Evolutionary conservation across 2,113 vertebrate genomes (phyloP), one percentile per base, ranked within the genome.

Genomic region (Oncorhynchus tshawytscha): DNA sequence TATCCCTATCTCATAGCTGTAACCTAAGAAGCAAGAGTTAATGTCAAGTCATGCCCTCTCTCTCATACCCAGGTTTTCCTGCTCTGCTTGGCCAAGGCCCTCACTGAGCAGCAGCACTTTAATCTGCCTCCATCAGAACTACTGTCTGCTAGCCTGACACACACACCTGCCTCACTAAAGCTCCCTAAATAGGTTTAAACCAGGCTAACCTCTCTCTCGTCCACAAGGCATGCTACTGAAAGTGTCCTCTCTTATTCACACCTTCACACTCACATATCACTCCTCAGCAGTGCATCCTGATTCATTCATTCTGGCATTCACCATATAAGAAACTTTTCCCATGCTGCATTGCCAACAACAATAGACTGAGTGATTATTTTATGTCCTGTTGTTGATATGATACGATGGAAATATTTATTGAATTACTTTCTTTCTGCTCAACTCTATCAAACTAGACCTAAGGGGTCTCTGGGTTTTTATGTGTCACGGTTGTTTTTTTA

Each of bases 1-100:
- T 59, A 22, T 45, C 67, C 48, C 62, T 57, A 25, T 51, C 15
- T 45, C 39, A 45, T 45, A 45, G 72, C 54, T 65, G 67, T 31
- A 74, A 74, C 20, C 24, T 27, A 49, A 79, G 45, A 39, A 31
- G 67, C 31, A 3, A 70, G 72, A 71, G 60, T 72, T 65, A 48
- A 70, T 74, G 34, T 59, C 45, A 49, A 59, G 68, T 29, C 29
- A 70, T 15, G 13, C 29, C 29, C 34, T 29, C 27, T 62, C 16
- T 74, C n/a, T 74, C 51, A 54, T 66, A 7, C 13, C 12, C 29
- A n/a, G 68, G 22, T 70, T 45, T 9, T 70, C 31, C 51, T 59
- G 18, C 59, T 20, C 34, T 25, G 57, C 59, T 18, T 16, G 29
- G 20, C 54, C 45, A 22, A 34, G 29, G 67, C 68, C 20, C 68